Conservation (phyloP, 2,113 vertebrate genomes). For the Thalassarche chlororhynchos region DNA sequence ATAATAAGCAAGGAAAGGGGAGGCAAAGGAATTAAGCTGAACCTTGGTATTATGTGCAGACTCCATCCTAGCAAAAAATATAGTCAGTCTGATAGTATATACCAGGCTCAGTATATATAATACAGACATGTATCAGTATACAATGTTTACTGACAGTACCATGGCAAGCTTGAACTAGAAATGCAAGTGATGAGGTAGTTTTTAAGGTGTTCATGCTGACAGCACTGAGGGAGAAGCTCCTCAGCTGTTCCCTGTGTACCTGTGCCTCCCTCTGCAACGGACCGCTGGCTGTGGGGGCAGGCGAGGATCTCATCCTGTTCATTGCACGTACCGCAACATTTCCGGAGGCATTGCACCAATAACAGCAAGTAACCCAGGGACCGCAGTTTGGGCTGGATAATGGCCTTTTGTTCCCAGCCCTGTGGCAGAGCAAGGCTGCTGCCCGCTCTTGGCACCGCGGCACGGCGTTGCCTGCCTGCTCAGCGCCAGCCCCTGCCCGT, state of each 20-base stretch:
- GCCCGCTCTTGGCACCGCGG: not conserved
- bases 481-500: not conserved
- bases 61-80: not conserved
- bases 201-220: not conserved
- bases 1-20: not conserved
- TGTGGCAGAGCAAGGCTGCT: not conserved
- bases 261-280: not conserved
- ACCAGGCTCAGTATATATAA: not conserved
- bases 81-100: not conserved
- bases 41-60: not conserved
- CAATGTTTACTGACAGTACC: not conserved
- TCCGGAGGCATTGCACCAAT: not conserved
- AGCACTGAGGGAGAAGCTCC: not conserved
- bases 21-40: not conserved
- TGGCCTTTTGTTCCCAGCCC: not conserved
- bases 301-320: not conserved
- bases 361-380: not conserved
- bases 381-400: not conserved
- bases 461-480: not conserved
- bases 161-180: not conserved
- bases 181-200: not conserved
- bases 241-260: not conserved
- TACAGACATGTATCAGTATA: not conserved
- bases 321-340: not conserved
- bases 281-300: not conserved